Evolutionary conservation across 2,797 vertebrate species (phyloP).

Genomic region (Manis pentadactyla): DNA sequence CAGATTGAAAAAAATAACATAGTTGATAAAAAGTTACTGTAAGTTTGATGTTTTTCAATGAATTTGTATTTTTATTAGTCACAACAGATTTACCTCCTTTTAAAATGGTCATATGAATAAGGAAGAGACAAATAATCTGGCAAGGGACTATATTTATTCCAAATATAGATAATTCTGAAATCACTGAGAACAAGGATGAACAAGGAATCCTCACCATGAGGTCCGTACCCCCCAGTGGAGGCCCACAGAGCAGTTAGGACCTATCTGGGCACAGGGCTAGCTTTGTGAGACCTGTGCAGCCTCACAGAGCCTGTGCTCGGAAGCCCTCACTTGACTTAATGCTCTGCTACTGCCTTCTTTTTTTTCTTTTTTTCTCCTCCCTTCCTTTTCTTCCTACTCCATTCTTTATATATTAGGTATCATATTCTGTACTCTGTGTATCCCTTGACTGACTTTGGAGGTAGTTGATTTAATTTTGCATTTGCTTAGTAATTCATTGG

Average conservation of each 20-base stretch:
- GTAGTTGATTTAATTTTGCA: too few species aligned
- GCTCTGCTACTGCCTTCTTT: not conserved
- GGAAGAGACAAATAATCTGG: not conserved
- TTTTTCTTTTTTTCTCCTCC: not conserved
- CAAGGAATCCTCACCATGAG: not conserved
- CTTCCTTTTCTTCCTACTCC: too few species aligned
- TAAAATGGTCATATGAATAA: not conserved
- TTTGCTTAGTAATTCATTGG: too few species aligned
- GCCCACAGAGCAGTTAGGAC: not conserved
- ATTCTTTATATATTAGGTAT: too few species aligned
- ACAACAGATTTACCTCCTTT: not conserved
- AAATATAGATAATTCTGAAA: not conserved
- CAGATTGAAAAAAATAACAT: not conserved
- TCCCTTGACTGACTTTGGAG: too few species aligned
- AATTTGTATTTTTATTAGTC: constrained; percentile 10
- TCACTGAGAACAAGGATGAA: not conserved
- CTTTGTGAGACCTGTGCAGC: not conserved
- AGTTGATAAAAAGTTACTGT: not conserved
- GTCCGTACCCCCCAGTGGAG: not conserved
- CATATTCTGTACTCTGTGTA: too few species aligned
- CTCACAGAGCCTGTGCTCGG: not conserved
- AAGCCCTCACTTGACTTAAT: not conserved
- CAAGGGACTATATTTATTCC: not conserved
- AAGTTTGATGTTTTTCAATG: constrained; percentile 4
- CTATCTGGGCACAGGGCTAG: not conserved